Evolutionary conservation across 2,797 vertebrate genomes (phyloP).

Genomic region (Poecile montanus): DNA sequence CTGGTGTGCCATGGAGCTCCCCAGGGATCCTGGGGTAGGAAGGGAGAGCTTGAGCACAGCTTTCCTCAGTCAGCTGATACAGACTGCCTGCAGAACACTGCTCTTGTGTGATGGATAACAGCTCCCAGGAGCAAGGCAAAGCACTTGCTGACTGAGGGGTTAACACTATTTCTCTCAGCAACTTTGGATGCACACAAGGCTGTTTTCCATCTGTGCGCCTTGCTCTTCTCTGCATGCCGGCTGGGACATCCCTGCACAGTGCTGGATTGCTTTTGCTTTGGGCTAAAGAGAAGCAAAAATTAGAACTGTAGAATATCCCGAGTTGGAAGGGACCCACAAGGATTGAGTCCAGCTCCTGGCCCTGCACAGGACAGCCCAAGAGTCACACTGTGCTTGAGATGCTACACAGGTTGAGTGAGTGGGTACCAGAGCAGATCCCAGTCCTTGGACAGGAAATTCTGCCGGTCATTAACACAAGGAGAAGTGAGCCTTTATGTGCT

Average conservation of each 20-base stretch:
- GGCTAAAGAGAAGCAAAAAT: not conserved
- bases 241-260: not conserved
- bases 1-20: not conserved
- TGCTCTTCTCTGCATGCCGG: not conserved
- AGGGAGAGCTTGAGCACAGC: not conserved
- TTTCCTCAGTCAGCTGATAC: not conserved
- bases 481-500: not conserved
- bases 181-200: not conserved
- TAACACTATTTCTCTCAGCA: not conserved
- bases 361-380: not conserved
- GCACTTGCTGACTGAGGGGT: not conserved
- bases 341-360: not conserved
- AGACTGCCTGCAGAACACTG: not conserved
- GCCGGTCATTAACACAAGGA: not conserved
- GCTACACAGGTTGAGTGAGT: not conserved
- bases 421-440: not conserved
- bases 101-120: accelerated
- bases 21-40: not conserved
- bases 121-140: not conserved
- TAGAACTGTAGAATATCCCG: not conserved
- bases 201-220: not conserved
- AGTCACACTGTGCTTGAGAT: not conserved
- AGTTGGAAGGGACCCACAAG: not conserved
- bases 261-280: not conserved
- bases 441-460: not conserved